Evolutionary conservation across 2,888 invertebrate species (phyloP), one percentile per base, ranked within the genome.

Genomic region (Ferdinandea cuprea): DNA sequence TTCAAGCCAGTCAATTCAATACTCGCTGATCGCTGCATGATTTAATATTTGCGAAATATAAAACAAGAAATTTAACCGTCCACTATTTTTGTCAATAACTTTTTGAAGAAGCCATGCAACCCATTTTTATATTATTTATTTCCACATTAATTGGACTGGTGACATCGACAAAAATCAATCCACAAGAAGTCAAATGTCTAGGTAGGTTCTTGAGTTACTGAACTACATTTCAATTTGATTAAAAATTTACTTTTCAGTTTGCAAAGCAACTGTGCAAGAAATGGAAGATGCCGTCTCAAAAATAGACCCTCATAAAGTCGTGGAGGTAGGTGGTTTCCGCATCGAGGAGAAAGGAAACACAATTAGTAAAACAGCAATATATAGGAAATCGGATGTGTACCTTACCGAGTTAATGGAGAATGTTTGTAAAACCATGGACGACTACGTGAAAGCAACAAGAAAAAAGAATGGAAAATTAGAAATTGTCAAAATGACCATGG

Each of bases 301-400:
- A 87, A 93, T 95, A 63, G 95, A 97, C 92, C 96, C 96, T 66
- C 93, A 94, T 87, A 95, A 94, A 91, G 94, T 93, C 89, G 93
- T 97, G 4, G 95, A 97, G 89, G 94, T 97, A 54, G 96, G 97
- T 42, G 96, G 96, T 88, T 97, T 96, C 90, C 92, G 96, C 59
- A 92, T 98, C 88, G 97, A 98, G 88, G 93, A 94, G 0, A 91
- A 93, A 58, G 98, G 98, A 77, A 96, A 97, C 91, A 94, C 95
- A 11, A 92, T 94, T 87, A 93, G 93, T 81, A 95, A 95, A 88
- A 93, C 94, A 86, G 93, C 97, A 40, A 94, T 95, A 0, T 93
- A 95, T 56, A 93, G 94, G 32, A 93, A 95, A 86, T 98, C 98
- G 0, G 96, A 97, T 87, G 92, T 95, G 30, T 95, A 95, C 90